Conservation (phyloP, 2,113 vertebrate genomes). For the Caloenas nicobarica region DNA sequence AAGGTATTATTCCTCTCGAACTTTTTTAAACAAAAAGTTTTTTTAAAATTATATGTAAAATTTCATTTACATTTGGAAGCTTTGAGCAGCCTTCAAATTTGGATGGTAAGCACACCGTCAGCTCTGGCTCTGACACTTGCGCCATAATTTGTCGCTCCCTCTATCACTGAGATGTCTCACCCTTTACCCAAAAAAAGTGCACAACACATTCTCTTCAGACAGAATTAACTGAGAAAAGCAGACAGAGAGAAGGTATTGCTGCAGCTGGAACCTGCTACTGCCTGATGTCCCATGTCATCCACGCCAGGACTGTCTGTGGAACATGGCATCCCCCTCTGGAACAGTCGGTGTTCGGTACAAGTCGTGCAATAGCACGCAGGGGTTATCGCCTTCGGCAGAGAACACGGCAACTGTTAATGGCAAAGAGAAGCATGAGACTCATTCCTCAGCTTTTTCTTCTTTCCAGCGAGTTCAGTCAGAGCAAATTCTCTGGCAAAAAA, state of each 20-base stretch:
- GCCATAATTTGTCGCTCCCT: rapidly evolving
- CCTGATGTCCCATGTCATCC: rapidly evolving
- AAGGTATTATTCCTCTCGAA: neutral
- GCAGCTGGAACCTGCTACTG: neutral
- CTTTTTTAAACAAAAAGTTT: neutral
- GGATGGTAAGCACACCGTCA: rapidly evolving
- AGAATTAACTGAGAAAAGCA: neutral
- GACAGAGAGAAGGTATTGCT: neutral
- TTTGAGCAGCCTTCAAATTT: neutral
- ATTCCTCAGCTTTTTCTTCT: neutral
- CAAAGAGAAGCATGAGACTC: neutral
- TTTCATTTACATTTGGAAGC: neutral
- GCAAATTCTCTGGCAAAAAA: constrained; percentile 38
- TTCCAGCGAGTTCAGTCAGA: constrained; percentile 20
- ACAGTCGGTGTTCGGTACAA: rapidly evolving
- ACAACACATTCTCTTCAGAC: neutral
- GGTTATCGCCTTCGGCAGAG: neutral
- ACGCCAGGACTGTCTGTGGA: neutral
- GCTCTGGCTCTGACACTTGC: neutral
- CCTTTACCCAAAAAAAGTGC: rapidly evolving
- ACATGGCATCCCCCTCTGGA: neutral
- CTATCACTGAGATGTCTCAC: rapidly evolving
- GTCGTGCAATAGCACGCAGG: no score
- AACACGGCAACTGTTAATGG: neutral
- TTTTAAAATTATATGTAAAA: neutral